phyloP scores from a whole-genome alignment of 2,888 invertebrate genomes.

The Phymatocera aterrima region DNA sequence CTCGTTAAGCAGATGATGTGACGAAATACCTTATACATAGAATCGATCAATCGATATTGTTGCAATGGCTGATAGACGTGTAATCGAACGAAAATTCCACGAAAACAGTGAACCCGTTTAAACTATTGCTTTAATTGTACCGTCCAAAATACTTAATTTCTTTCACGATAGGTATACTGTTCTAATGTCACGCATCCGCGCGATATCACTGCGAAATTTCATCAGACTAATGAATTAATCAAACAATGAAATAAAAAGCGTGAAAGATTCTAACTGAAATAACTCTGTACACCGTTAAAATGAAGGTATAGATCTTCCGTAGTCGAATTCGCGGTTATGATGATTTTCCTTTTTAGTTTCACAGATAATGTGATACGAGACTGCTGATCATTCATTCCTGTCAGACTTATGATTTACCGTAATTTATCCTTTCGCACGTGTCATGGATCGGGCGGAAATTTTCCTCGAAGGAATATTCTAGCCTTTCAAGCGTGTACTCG shows the following conservation, averaged over 20 bases:
- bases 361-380: not conserved
- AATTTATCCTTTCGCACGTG: not conserved
- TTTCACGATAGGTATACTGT: conserved; percentile 58
- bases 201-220: too few species aligned
- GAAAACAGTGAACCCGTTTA: not conserved
- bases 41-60: not conserved
- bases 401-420: not conserved
- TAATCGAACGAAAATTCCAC: not conserved
- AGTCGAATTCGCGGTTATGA: too few species aligned
- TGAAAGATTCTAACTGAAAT: not conserved
- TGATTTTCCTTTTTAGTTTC: not conserved
- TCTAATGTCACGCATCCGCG: too few species aligned
- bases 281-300: too few species aligned
- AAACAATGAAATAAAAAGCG: not conserved
- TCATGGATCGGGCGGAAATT: not conserved
- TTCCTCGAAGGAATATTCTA: too few species aligned
- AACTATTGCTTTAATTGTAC: conserved; percentile 59
- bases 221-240: not conserved
- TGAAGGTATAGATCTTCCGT: too few species aligned
- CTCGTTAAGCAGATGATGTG: too few species aligned
- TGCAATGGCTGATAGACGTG: not conserved
- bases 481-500: too few species aligned
- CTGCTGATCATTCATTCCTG: not conserved
- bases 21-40: too few species aligned
- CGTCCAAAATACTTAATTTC: conserved; percentile 63